These are phyloP conservation scores for Tupaia tana DNA, from an alignment of 2,113 vertebrate genomes.

Conservation along the genomic window DNA sequence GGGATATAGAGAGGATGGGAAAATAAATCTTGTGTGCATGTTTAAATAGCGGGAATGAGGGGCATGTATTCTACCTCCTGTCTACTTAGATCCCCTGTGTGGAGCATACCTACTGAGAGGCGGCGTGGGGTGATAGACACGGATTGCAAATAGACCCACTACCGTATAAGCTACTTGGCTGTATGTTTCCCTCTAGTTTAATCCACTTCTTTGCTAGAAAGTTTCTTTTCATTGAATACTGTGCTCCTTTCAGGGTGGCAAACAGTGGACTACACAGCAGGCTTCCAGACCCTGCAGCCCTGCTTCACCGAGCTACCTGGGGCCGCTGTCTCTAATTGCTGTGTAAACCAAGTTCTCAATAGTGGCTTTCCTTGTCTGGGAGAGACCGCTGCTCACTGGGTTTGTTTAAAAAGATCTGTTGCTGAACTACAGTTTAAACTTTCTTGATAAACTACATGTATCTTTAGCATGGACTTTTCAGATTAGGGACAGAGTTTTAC, in stretches of 20 bases:
- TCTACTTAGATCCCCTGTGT: not conserved
- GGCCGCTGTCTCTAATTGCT: not conserved
- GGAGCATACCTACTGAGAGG: not conserved
- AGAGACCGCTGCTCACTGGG: not conserved
- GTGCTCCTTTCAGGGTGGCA: not conserved
- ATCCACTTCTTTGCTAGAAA: not conserved
- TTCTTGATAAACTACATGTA: not conserved
- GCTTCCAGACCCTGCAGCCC: not conserved
- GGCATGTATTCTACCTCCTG: not conserved
- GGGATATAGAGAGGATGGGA: not conserved
- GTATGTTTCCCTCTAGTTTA: not conserved
- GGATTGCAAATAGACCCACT: not conserved
- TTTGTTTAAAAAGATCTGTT: constrained; percentile 1
- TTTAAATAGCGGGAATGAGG: not conserved
- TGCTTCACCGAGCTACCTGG: not conserved
- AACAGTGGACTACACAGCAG: not conserved
- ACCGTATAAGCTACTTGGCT: not conserved
- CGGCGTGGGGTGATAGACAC: not conserved
- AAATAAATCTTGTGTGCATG: not conserved
- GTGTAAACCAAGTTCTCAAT: not conserved
- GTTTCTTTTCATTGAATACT: constrained; percentile 31
- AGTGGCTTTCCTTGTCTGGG: not conserved
- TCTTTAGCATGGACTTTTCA: constrained; percentile 8
- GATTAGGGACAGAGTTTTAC: not conserved
- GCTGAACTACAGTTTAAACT: constrained; percentile 28